phyloP scores from a whole-genome alignment of 2,888 invertebrate species.

The Drosophila formosana region DNA sequence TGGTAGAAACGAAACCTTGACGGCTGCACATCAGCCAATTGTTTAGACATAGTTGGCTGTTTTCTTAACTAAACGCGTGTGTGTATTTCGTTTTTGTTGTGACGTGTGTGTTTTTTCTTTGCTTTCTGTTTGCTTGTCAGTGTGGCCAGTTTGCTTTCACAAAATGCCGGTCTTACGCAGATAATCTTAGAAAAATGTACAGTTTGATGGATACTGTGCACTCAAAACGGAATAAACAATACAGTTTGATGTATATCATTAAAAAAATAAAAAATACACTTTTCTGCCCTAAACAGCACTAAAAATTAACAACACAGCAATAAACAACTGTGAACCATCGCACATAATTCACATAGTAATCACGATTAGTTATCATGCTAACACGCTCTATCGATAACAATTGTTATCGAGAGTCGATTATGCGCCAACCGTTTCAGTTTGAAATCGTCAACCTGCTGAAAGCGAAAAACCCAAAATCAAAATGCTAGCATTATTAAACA shows the following conservation, averaged over 20 bases:
- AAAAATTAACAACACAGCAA: too few species aligned
- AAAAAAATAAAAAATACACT: too few species aligned
- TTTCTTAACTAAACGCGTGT: conserved; percentile 30
- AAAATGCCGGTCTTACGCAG: background rate
- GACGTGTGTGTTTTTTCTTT: conserved; percentile 70
- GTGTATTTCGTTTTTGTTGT: conserved; percentile 45
- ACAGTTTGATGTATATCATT: too few species aligned
- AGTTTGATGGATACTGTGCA: background rate
- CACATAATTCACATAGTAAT: too few species aligned
- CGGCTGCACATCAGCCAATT: conserved; percentile 53
- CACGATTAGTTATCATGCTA: background rate
- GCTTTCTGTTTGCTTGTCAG: conserved; percentile 15
- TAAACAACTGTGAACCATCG: too few species aligned
- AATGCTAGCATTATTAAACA: conserved; percentile 50
- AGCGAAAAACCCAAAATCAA: conserved; percentile 39
- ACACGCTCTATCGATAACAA: background rate
- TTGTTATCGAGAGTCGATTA: background rate
- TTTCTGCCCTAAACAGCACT: too few species aligned
- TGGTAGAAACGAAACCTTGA: conserved; percentile 62
- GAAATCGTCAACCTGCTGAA: background rate
- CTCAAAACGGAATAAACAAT: too few species aligned
- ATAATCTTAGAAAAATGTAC: background rate
- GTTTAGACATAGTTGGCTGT: conserved; percentile 54
- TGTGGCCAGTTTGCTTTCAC: background rate
- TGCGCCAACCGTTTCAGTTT: background rate